A percentile compares a stretch with the other conserved stretches of the same genome.
Evolutionary conservation across 64 coral and sea anemone species (phyloP).

Genomic region (Platygyra sinensis): DNA sequence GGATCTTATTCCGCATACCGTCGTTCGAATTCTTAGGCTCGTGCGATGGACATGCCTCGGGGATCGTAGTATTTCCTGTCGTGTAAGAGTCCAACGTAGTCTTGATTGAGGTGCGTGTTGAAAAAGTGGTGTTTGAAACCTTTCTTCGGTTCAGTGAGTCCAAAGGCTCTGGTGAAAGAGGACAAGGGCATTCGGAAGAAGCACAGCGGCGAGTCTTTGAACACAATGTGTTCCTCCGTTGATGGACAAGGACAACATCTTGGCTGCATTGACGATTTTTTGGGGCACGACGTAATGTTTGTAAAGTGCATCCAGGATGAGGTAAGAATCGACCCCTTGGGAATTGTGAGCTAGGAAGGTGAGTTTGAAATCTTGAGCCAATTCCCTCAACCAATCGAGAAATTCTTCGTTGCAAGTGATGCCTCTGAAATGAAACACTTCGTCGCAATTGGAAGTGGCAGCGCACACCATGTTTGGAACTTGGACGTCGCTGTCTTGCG

Average conservation of each 20-base stretch:
- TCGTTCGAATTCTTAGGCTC: background rate
- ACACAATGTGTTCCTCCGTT: background rate
- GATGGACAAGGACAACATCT: constrained; percentile 7
- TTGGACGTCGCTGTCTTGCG: constrained; percentile 12
- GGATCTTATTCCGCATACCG: background rate
- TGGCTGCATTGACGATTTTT: constrained; percentile 24
- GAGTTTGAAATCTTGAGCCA: background rate
- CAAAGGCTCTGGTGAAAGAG: constrained; percentile 8
- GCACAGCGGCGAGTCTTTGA: constrained; percentile 29
- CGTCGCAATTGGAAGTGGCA: background rate
- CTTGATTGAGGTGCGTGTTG: background rate
- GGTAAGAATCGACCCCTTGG: constrained; percentile 6
- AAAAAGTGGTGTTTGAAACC: constrained; percentile 48
- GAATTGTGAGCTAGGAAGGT: background rate
- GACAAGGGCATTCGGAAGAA: constrained; percentile 46
- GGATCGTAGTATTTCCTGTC: background rate
- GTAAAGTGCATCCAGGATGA: constrained; percentile 17
- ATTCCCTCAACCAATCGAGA: background rate
- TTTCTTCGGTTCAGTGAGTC: background rate
- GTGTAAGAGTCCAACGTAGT: background rate
- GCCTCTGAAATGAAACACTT: background rate
- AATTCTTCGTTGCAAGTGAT: background rate
- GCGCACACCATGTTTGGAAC: constrained; percentile 17
- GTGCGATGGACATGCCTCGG: background rate
- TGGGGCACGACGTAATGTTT: background rate